phyloP scores from a whole-genome alignment of 2,797 vertebrate genomes.

The Staurois parvus region DNA sequence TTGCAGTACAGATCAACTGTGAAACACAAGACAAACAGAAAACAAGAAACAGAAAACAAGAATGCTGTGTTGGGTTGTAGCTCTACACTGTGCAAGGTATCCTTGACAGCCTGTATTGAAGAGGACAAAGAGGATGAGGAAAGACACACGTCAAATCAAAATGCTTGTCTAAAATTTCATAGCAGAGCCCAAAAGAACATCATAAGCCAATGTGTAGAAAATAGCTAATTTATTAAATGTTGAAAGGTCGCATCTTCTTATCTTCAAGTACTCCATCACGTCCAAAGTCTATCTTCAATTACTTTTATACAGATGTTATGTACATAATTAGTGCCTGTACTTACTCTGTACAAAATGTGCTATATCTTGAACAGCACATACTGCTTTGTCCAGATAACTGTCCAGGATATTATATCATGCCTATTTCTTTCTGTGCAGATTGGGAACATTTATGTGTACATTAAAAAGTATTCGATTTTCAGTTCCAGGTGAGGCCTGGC shows the following conservation, averaged over 20 bases:
- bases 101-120: no score
- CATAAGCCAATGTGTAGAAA: neutral
- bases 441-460: slow-evolving; percentile 5
- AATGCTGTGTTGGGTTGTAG: no score
- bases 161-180: neutral
- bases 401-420: slow-evolving; percentile 1
- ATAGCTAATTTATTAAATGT: neutral
- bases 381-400: neutral
- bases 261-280: neutral
- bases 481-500: slow-evolving; percentile 9
- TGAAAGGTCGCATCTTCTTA: neutral
- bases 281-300: neutral
- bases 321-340: neutral
- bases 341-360: slow-evolving; percentile 7
- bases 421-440: slow-evolving; percentile 4
- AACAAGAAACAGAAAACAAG: no score
- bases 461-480: neutral
- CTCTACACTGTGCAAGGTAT: no score
- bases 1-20: no score
- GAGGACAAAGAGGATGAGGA: no score
- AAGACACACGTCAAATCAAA: neutral
- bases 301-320: neutral
- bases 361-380: neutral
- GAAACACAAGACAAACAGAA: no score
- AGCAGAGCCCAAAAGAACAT: neutral